A percentile compares a stretch with the other conserved stretches of the same genome.
Conservation (phyloP, 1,140 invertebrate species). For the Drosophila funebris region DNA sequence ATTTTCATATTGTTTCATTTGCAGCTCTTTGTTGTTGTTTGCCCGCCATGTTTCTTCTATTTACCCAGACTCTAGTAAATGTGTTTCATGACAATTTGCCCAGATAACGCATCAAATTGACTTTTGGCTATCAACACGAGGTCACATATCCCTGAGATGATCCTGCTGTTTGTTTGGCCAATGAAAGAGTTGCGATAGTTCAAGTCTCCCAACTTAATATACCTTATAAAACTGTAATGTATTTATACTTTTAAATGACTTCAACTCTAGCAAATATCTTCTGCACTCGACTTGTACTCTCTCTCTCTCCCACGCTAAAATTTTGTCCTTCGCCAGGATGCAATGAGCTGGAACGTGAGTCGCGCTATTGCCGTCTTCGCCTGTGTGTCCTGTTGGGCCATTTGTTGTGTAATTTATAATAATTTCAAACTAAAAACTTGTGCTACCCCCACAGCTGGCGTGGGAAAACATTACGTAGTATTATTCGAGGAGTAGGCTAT, state of each 20-base stretch:
- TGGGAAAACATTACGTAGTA: conserved; percentile 62
- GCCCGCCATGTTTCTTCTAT: conserved; percentile 47
- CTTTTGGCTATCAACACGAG: not conserved
- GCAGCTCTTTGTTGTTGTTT: conserved; percentile 55
- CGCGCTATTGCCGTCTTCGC: not conserved
- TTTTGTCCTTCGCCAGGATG: conserved; percentile 57
- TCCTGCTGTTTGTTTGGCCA: no score
- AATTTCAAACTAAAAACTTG: conserved; percentile 22
- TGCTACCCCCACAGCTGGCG: conserved; percentile 30
- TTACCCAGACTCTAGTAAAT: conserved; percentile 51
- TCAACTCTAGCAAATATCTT: not conserved
- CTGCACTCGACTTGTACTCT: not conserved
- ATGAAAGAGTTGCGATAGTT: no score
- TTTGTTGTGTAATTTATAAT: conserved; percentile 74
- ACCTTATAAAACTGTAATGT: no score
- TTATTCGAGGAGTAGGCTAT: conserved; percentile 48
- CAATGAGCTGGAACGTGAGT: conserved; percentile 63
- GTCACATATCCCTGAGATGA: not conserved
- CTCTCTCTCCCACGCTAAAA: conserved; percentile 59
- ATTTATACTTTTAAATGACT: not conserved
- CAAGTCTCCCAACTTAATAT: no score
- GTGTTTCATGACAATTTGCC: conserved; percentile 33
- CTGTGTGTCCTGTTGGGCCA: conserved; percentile 5
- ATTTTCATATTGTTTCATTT: conserved; percentile 65
- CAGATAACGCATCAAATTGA: conserved; percentile 47